These are phyloP conservation scores for Pseudomyrmex concolor DNA, from an alignment of 1,140 invertebrate species.

Conservation along the genomic window DNA sequence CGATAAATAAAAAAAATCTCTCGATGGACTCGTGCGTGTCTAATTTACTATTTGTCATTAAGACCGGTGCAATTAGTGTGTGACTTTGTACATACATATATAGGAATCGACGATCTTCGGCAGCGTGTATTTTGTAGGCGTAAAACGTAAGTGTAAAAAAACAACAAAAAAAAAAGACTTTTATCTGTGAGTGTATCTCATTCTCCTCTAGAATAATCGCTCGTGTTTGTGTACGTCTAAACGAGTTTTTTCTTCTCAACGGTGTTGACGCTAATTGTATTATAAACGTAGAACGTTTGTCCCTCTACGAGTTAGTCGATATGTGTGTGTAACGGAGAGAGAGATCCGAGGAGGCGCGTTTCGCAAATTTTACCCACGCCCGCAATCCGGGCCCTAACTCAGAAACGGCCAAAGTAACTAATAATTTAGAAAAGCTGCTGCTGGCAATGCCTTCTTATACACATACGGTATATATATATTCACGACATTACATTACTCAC, in stretches of 20 bases:
- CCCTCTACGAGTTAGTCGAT: conserved; percentile 28
- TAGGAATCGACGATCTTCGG: conserved; percentile 50
- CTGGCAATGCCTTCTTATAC: conserved; percentile 65
- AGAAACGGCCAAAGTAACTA: conserved; percentile 67
- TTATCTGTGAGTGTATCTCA: background rate
- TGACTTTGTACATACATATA: conserved; percentile 59
- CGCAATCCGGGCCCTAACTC: conserved; percentile 20
- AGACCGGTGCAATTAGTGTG: conserved; percentile 24
- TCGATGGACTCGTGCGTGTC: conserved; percentile 61
- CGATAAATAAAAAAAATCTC: conserved; percentile 36
- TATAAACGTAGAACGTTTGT: conserved; percentile 18
- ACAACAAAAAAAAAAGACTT: background rate
- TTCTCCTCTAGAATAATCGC: conserved; percentile 20
- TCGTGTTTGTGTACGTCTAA: conserved; percentile 18
- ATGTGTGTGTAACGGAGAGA: conserved; percentile 13
- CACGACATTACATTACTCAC: background rate
- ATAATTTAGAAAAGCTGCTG: conserved; percentile 54
- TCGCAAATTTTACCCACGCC: background rate
- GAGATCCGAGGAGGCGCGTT: background rate
- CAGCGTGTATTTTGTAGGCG: conserved; percentile 46
- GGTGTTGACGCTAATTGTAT: conserved; percentile 46
- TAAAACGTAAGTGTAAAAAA: conserved; percentile 50
- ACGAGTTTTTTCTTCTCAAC: conserved; percentile 43
- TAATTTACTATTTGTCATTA: conserved; percentile 47
- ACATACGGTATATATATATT: background rate